Conservation (phyloP, 1,140 invertebrate species). For the Drosophila fuyamai region DNA sequence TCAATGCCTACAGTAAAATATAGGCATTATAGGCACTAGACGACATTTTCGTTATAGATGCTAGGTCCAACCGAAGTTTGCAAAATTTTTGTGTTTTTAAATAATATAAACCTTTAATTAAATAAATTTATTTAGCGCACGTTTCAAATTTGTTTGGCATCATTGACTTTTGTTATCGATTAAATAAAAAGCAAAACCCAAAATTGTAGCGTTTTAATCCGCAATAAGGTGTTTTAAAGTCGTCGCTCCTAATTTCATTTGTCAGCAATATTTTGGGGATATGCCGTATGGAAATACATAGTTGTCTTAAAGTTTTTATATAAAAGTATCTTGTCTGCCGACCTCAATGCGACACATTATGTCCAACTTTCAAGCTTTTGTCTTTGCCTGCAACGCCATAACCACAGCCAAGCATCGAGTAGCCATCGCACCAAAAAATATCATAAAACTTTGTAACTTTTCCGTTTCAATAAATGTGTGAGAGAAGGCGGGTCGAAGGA, state of each 20-base stretch:
- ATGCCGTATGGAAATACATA: slow-evolving; percentile 28
- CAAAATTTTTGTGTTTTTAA: too few relatives aligned
- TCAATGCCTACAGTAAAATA: too few relatives aligned
- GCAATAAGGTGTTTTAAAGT: slow-evolving; percentile 6
- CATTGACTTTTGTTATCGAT: not conserved
- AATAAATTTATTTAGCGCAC: too few relatives aligned
- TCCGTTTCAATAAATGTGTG: slow-evolving; percentile 30
- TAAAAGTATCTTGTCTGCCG: slow-evolving; percentile 26
- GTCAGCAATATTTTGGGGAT: slow-evolving; percentile 42
- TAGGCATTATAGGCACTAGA: too few relatives aligned
- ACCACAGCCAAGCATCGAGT: slow-evolving; percentile 56
- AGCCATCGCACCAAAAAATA: slow-evolving; percentile 58
- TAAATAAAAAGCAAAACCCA: not conserved
- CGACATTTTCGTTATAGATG: too few relatives aligned
- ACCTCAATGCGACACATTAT: slow-evolving; percentile 37
- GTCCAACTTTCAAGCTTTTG: slow-evolving; percentile 22
- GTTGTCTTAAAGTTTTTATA: slow-evolving; percentile 34
- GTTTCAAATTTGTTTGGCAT: not conserved
- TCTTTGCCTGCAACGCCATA: slow-evolving; percentile 5
- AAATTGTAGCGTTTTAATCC: not conserved
- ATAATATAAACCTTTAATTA: too few relatives aligned
- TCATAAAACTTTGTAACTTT: slow-evolving; percentile 78
- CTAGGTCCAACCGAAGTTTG: too few relatives aligned
- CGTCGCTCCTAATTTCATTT: slow-evolving; percentile 10
- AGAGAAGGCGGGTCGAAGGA: not conserved